A percentile compares a stretch with the other conserved stretches of the same genome.
phyloP scores from a whole-genome alignment of 2,888 invertebrate genomes.

The Polydesmus complanatus region DNA sequence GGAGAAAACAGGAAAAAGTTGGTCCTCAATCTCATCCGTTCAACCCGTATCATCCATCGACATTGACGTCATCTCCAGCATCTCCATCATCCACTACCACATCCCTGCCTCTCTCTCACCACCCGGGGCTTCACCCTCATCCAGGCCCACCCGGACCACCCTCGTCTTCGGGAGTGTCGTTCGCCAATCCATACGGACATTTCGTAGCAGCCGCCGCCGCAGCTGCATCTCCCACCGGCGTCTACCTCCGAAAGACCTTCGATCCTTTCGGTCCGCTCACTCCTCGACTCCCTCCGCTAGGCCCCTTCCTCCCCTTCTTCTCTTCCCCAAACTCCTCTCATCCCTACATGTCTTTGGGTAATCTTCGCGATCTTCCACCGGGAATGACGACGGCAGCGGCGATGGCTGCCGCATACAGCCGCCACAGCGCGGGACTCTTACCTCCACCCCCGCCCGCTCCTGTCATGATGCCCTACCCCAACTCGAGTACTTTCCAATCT shows the following conservation, averaged over 20 bases:
- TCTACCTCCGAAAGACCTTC: slow-evolving; percentile 15
- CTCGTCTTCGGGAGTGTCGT: not conserved
- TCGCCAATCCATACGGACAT: not conserved
- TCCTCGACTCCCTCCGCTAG: slow-evolving; percentile 7
- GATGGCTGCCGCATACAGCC: slow-evolving; percentile 8
- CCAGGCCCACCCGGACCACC: not conserved
- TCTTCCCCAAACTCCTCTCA: slow-evolving; percentile 2
- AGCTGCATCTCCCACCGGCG: slow-evolving; percentile 1
- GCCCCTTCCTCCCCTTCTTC: slow-evolving; percentile 11
- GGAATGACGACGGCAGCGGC: slow-evolving; percentile 7
- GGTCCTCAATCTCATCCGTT: slow-evolving; percentile 82
- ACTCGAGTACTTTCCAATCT: slow-evolving; percentile 57
- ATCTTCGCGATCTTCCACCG: slow-evolving; percentile 9
- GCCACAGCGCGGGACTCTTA: slow-evolving; percentile 17
- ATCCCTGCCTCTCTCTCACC: not conserved
- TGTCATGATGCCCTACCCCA: slow-evolving; percentile 39
- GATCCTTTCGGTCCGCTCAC: slow-evolving; percentile 10
- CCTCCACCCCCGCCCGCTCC: slow-evolving; percentile 42
- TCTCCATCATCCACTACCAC: not conserved
- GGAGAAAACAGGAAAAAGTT: slow-evolving; percentile 85
- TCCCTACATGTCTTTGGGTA: slow-evolving; percentile 5
- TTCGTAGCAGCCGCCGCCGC: not conserved
- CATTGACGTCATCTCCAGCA: slow-evolving; percentile 12
- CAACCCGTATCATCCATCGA: slow-evolving; percentile 49
- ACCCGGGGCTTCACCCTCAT: slow-evolving; percentile 1